Evolutionary conservation across 1,140 invertebrate genomes (phyloP).

Genomic region (Bactericera cockerelli): DNA sequence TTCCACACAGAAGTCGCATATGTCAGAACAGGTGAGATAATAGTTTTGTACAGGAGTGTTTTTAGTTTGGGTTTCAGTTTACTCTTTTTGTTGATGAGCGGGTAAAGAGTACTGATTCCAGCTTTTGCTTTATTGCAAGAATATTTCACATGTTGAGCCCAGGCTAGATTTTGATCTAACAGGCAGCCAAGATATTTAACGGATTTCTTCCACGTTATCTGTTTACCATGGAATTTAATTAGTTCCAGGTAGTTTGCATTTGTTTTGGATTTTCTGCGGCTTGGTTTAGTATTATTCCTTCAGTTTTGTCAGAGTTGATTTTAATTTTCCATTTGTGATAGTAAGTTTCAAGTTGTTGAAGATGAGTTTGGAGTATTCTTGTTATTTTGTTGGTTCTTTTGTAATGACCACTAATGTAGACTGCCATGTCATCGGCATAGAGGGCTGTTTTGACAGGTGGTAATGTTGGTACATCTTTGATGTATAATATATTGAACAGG

Average conservation of each 20-base stretch:
- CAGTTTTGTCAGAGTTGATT: constrained; percentile 3
- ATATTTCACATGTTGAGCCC: background rate
- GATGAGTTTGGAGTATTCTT: background rate
- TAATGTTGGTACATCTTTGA: constrained; percentile 7
- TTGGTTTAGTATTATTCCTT: background rate
- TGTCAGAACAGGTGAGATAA: too few relatives aligned
- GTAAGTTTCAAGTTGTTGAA: background rate
- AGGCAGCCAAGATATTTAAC: constrained; percentile 3
- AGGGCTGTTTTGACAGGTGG: background rate
- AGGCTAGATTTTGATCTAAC: constrained; percentile 6
- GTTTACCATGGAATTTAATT: background rate
- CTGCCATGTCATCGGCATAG: constrained; percentile 11
- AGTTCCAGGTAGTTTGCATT: background rate
- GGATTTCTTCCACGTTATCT: background rate
- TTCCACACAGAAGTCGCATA: too few relatives aligned
- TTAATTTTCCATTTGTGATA: constrained; percentile 5
- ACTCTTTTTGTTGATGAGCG: too few relatives aligned
- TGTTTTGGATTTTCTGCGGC: background rate
- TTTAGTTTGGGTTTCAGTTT: too few relatives aligned
- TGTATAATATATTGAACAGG: constrained; percentile 11
- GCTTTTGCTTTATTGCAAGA: too few relatives aligned
- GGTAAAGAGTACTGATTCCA: too few relatives aligned
- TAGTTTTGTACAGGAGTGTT: too few relatives aligned
- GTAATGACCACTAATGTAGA: background rate
- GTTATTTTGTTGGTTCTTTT: background rate